Conservation (phyloP, 1,140 invertebrate species). For the Andricus grossulariae region DNA sequence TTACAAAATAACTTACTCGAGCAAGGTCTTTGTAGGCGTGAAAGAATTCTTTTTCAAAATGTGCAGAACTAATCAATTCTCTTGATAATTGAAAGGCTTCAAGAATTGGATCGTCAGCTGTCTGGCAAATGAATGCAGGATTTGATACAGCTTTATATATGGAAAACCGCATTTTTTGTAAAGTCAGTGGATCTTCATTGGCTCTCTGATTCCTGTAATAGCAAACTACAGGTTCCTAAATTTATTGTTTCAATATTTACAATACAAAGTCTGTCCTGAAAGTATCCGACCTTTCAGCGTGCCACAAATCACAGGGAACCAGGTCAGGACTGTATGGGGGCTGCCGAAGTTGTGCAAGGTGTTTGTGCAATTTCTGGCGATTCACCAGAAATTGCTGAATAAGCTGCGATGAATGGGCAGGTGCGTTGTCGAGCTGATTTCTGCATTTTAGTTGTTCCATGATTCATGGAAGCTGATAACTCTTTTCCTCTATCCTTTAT, state of each 20-base stretch:
- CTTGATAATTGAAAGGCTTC: constrained; percentile 79
- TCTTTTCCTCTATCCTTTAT: too few relatives aligned
- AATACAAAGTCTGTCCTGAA: too few relatives aligned
- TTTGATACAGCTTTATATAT: constrained; percentile 79
- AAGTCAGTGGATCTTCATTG: constrained; percentile 71
- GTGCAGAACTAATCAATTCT: constrained; percentile 75
- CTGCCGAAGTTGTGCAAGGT: too few relatives aligned
- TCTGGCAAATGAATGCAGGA: constrained; percentile 82
- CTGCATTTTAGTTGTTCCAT: too few relatives aligned
- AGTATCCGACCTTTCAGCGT: too few relatives aligned
- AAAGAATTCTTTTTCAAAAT: constrained; percentile 77
- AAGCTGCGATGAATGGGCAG: too few relatives aligned
- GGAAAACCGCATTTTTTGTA: constrained; percentile 76
- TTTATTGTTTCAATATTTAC: not conserved
- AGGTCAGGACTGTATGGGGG: too few relatives aligned
- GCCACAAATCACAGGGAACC: too few relatives aligned
- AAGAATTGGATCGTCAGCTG: constrained; percentile 81
- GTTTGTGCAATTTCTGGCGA: too few relatives aligned
- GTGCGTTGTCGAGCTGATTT: too few relatives aligned
- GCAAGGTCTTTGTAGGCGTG: constrained; percentile 78
- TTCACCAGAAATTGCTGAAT: too few relatives aligned
- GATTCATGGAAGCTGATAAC: too few relatives aligned
- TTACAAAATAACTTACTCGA: constrained; percentile 49
- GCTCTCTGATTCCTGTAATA: constrained; percentile 58
- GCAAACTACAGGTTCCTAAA: constrained; percentile 22